Base-by-base conservation (phyloP, 2,888 invertebrate genomes). In the Pachymerium ferrugineum region DNA sequence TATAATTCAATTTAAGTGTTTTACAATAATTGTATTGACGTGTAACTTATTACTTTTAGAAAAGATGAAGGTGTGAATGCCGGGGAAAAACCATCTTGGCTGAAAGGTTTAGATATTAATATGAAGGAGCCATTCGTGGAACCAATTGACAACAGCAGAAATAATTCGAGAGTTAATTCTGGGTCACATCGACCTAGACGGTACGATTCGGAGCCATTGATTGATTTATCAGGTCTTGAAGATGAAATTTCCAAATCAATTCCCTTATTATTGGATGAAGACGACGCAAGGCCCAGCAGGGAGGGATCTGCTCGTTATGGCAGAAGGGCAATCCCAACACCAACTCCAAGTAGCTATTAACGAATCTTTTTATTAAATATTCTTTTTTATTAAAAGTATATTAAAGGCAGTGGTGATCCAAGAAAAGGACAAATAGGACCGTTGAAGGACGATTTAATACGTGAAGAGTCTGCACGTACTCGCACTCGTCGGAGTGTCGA, bases 251-350 rank as follows among this genome's bases (percentile, higher is more conserved):
- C 22, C 19, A 54, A 4, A 22, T 22, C 47, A 4, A 29, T 30
- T 28, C 54, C 72, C 1, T 47, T 12, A 8, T 1, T 72, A 16
- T 12, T 54, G 12, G 72, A 72, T n/a, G 33, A 29, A 2, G 72
- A 72, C 12, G 35, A 35, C 3, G 19, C 33, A 14, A 19, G 42
- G 5, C 68, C 47, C 1, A 42, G 69, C 14, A 72, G 74, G 14
- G 74, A 74, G 31, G 67, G 33, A 14, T 74, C 74, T 1, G 74
- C 74, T 1, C 68, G 30, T 73, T 72, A 74, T 31, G 74, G 74
- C n/a, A 28, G 74, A 31, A 54, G 74, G 4, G 72, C 74, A 10
- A 25, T 73, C 12, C 73, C 54, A 29, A 62, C 73, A 28, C 73
- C 73, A 12, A 33, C 22, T 68, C 73, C 62, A 68, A 68, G 73